phyloP scores from a whole-genome alignment of 2,113 vertebrate species.

The Uria aalge region DNA sequence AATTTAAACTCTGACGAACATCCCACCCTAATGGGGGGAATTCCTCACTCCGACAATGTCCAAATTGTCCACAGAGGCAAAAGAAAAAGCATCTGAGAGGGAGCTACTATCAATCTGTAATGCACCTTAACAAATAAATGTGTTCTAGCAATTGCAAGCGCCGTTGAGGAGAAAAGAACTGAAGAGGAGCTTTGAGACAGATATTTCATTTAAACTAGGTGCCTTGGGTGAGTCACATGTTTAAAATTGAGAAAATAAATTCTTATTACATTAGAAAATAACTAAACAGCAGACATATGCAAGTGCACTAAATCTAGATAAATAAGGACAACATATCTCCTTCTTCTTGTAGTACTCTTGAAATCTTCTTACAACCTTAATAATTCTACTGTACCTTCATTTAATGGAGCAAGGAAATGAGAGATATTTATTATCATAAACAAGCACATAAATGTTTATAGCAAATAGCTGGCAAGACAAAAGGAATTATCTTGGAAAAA shows the following conservation, averaged over 20 bases:
- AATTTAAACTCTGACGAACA: background rate
- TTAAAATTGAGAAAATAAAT: conserved; percentile 36
- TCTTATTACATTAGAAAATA: conserved; percentile 30
- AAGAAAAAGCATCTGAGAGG: background rate
- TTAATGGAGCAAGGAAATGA: conserved; percentile 12
- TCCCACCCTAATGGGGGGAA: background rate
- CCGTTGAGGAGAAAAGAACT: background rate
- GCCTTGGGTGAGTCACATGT: background rate
- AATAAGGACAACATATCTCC: conserved; percentile 2
- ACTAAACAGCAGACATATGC: background rate
- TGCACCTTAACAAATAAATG: background rate
- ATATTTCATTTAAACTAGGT: conserved; percentile 42
- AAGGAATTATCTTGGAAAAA: conserved; percentile 6
- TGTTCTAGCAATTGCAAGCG: background rate
- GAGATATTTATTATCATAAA: conserved; percentile 52
- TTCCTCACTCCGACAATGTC: background rate
- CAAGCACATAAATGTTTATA: conserved; percentile 17
- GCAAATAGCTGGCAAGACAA: conserved; percentile 28
- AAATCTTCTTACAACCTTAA: background rate
- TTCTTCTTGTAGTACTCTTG: background rate
- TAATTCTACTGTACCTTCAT: conserved; percentile 3
- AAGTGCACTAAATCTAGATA: conserved; percentile 15
- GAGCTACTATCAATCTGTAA: background rate
- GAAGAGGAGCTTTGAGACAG: conserved; percentile 4
- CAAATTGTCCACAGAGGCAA: background rate